phyloP scores from a whole-genome alignment of 2,888 invertebrate genomes.

The Agonum fuliginosum region DNA sequence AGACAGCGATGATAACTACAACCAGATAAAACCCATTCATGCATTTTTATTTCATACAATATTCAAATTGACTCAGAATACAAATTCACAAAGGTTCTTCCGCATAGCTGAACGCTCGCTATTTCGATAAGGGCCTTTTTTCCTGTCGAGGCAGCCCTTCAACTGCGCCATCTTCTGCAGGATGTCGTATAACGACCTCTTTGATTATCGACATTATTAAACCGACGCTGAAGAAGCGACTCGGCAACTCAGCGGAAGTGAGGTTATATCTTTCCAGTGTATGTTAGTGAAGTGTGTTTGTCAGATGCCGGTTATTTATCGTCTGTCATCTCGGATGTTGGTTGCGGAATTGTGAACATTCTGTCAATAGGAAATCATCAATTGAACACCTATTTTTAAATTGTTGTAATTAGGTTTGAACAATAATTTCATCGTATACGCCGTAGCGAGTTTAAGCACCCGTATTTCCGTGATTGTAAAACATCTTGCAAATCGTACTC shows the following conservation, averaged over 20 bases:
- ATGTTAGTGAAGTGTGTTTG: constrained; percentile 19
- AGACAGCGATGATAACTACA: constrained; percentile 29
- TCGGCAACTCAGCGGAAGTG: background rate
- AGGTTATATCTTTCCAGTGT: background rate
- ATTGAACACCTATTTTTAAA: too few species aligned
- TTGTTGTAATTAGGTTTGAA: too few species aligned
- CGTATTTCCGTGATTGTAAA: too few species aligned
- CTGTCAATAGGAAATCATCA: too few species aligned
- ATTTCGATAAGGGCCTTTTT: constrained; percentile 14
- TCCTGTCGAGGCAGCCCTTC: background rate
- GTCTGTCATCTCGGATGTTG: too few species aligned
- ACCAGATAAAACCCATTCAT: constrained; percentile 42
- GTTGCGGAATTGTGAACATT: too few species aligned
- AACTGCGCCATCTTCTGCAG: constrained; percentile 37
- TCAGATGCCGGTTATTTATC: constrained; percentile 27
- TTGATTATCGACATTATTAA: constrained; percentile 48
- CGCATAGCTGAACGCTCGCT: constrained; percentile 14
- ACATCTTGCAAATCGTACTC: too few species aligned
- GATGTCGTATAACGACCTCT: constrained; percentile 37
- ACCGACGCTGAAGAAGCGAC: constrained; percentile 2
- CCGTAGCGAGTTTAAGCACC: too few species aligned
- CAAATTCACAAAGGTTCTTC: constrained; percentile 50
- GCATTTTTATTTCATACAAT: constrained; percentile 53
- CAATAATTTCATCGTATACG: too few species aligned
- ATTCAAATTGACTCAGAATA: constrained; percentile 52